Evolutionary conservation across 2,797 vertebrate genomes (phyloP).

Genomic region (Spizella passerina): DNA sequence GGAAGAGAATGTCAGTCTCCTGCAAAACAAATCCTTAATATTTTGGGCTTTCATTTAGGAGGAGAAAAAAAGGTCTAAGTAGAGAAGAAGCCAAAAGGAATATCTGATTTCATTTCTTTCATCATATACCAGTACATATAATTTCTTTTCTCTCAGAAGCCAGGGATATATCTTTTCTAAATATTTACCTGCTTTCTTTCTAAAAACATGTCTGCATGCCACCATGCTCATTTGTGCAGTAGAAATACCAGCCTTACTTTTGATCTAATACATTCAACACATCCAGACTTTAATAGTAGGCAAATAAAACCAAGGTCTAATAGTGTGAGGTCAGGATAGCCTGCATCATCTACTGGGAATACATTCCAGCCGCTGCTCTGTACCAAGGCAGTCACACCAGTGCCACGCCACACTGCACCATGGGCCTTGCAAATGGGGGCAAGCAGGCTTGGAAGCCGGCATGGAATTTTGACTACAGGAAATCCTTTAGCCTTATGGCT

Average conservation of each 20-base stretch:
- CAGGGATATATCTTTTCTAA: background rate
- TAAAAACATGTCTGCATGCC: background rate
- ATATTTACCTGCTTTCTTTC: conserved; percentile 6
- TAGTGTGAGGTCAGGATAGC: background rate
- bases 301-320: background rate
- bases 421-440: background rate
- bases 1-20: background rate
- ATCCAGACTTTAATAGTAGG: background rate
- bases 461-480: background rate
- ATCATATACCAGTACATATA: background rate
- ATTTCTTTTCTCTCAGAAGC: conserved; percentile 15
- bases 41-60: background rate
- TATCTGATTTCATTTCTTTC: conserved; percentile 21
- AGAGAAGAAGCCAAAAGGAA: background rate
- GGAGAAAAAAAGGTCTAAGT: background rate
- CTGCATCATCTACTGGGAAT: background rate
- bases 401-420: background rate
- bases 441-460: background rate
- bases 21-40: conserved; percentile 31
- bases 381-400: rapidly evolving
- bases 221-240: background rate
- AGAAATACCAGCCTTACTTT: background rate
- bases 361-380: background rate
- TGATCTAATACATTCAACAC: background rate
- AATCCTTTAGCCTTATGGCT: background rate